Base-by-base conservation (phyloP, 2,113 vertebrate genomes). In the Thamnophis sirtalis region DNA sequence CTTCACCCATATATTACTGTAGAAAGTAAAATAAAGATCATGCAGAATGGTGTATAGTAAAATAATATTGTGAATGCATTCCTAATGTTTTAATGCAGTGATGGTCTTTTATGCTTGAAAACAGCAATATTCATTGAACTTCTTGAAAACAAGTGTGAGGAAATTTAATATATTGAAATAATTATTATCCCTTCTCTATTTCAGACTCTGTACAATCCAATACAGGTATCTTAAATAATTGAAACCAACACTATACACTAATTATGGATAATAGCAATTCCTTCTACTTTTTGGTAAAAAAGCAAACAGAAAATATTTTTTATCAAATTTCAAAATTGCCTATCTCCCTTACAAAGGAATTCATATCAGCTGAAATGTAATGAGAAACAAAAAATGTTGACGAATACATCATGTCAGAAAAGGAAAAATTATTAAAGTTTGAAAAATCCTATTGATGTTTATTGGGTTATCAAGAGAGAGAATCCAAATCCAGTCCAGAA, bases 401-500 rank as follows among this genome's bases (percentile, higher is more conserved):
- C 33, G 26, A 33, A 19, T 87, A 9, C 17, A 56, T 50, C 7
- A 63, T 63, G 89, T 28, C 85, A 90, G 43, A 93, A 84, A 92
- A 92, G 91, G 0, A 21, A 92, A 92, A 73, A 89, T 93, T 58
- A 28, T 89, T 4, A n/a, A 56, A 88, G 88, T 90, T 21, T 91
- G 89, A 94, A 49, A 56, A 84, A 60, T 38, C 85, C 19, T 0
- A 87, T 22, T 11, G 26, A 73, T 86, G 86, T 51, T 60, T 90
- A 43, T 4, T 28, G 0, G 28, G 58, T 9, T 87, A 19, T 86
- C 24, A 91, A 33, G 33, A 93, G 24, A 22, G n/a, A 33, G 84
- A 87, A 93, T 96, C 88, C 86, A 2, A 91, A 91, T 98, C 97
- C 84, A 99, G 97, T 28, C 93, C 95, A 6, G 98, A 99, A 48